Base-by-base conservation (phyloP, 2,113 vertebrate species). In the Etheostoma spectabile region DNA sequence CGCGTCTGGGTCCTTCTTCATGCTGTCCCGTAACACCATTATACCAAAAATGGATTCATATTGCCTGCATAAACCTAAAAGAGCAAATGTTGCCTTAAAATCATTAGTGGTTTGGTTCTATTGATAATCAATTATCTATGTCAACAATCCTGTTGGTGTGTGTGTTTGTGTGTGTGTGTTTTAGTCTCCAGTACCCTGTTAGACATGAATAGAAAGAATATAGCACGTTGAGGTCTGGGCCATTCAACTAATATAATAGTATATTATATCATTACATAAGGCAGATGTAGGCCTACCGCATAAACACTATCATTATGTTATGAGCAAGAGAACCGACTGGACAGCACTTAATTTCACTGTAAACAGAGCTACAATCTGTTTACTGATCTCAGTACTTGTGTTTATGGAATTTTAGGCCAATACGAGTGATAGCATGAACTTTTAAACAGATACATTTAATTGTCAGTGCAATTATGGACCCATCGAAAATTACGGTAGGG, bases 361-460 rank as follows among this genome's bases (percentile, higher is more conserved):
- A 88, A 88, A 88, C 81, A 71, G 19, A 63, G 22, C 48, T 55
- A 18, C 21, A 35, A 56, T 67, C 67, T 89, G 84, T 90, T 85
- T 77, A 85, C 69, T 35, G 21, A 27, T 77, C 55, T 57, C 64
- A 53, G 2, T 16, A 35, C 33, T 24, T 78, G 24, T 84, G 74
- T 91, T 85, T 87, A 64, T 74, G 49, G 55, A 18, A 62, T 48
- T 59, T 64, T 7, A 6, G 14, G n/a, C 49, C 64, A 76, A 60
- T 84, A 65, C 46, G 14, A 51, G 62, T 15, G 53, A 74, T 72
- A 73, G 14, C 38, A 61, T 15, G 1, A 74, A 73, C 52, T 79
- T 82, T 84, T 49, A 42, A 63, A 48, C 71, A 88, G 88, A 90
- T 90, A 81, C 64, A 42, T 65, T 1, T 83, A 86, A 90, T 79